A percentile compares a stretch with the other conserved stretches of the same genome.
Conservation (phyloP, 2,113 vertebrate genomes). For the Rana temporaria region DNA sequence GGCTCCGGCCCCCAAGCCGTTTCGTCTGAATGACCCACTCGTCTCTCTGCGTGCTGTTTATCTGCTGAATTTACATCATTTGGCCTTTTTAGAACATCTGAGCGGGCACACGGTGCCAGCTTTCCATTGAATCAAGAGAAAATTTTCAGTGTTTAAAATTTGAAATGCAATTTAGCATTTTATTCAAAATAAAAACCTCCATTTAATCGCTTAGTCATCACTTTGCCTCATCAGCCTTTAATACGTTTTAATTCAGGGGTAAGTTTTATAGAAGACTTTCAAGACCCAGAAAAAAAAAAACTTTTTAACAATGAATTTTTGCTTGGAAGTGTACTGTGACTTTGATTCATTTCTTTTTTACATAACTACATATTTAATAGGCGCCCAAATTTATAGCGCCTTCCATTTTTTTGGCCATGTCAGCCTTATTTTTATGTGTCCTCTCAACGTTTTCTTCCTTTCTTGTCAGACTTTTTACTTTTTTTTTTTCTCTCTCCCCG, state of each 20-base stretch:
- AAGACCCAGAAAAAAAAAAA: slow-evolving; percentile 1
- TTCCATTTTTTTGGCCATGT: slow-evolving; percentile 43
- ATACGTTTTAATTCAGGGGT: not conserved
- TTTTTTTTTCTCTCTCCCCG: slow-evolving; percentile 9
- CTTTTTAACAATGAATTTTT: slow-evolving; percentile 21
- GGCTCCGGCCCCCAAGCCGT: no score
- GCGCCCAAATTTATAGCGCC: slow-evolving; percentile 17
- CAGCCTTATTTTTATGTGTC: slow-evolving; percentile 47
- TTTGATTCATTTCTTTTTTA: slow-evolving; percentile 40
- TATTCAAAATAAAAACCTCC: not conserved
- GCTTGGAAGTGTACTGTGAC: not conserved
- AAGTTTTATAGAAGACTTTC: slow-evolving; percentile 1
- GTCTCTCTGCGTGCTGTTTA: no score
- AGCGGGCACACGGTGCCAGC: not conserved
- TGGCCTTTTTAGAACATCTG: no score
- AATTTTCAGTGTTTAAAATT: not conserved
- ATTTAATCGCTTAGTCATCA: not conserved
- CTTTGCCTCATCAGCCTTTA: not conserved
- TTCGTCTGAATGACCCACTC: no score
- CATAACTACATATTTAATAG: slow-evolving; percentile 50
- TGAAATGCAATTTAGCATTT: not conserved
- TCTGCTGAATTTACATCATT: no score
- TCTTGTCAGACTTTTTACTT: slow-evolving; percentile 41
- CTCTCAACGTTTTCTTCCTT: slow-evolving; percentile 16
- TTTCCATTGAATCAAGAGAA: not conserved